Base-by-base conservation (phyloP, 2,113 vertebrate genomes). In the Eublepharis macularius region DNA sequence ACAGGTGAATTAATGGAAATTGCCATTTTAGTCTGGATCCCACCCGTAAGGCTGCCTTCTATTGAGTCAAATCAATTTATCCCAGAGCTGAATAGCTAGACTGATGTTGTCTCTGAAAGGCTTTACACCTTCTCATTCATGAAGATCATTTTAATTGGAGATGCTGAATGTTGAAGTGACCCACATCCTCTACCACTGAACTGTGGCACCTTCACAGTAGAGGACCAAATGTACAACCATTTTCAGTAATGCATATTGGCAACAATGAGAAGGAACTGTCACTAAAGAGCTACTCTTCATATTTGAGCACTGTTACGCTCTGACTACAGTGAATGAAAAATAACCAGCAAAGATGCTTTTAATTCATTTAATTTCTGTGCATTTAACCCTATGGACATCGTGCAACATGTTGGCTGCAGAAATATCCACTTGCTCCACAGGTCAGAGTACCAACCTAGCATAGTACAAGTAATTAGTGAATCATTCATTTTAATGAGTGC, bases 401-500 rank as follows among this genome's bases (percentile, higher is more conserved):
- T 51, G 68, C 0, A 26, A 63, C 47, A 60, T 63, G 73, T 32
- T 45, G 79, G 51, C 78, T 91, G 76, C 85, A 79, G 70, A 83
- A 87, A 14, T n/a, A 69, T 26, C 17, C 14, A 19, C 74, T 86
- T 79, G 81, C 36, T 72, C 72, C 78, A 39, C 34, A 82, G 76
- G 79, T 89, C 83, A 51, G 8, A 54, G 49, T 32, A 17, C 41
- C 45, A 76, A 88, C 82, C 51, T 72, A 88, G 63, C 63, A 57
- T 51, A 83, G 90, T 76, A 76, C 11, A 85, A 88, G 66, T 81
- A 90, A 87, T 92, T 87, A 81, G 69, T 19, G 66, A 29, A 76
- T 19, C 69, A 63, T 51, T 84, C 4, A 14, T 86, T 86, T 91
- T 76, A 47, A 1, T 75, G 14, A 81, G 75, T 0, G 0, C 43